These are phyloP conservation scores for Oasisia sp. DNA, from an alignment of 2,888 invertebrate species.

Conservation along the genomic window DNA sequence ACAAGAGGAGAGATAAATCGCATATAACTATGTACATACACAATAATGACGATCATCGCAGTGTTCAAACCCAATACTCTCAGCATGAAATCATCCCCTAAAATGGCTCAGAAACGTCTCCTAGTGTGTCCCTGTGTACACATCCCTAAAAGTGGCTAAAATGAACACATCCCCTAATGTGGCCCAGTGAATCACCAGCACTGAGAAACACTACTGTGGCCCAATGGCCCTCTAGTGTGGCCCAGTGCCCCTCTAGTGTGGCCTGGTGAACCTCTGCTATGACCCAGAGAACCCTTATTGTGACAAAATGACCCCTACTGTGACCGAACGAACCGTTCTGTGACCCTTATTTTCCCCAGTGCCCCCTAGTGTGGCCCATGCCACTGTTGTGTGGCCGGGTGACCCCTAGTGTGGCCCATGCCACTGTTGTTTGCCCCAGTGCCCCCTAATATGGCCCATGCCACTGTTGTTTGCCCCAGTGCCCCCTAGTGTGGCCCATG, in stretches of 20 bases:
- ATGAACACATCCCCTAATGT: background rate
- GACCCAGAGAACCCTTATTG: background rate
- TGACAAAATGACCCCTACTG: background rate
- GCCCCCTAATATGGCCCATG: background rate
- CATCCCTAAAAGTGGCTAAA: background rate
- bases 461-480: too few relatives aligned
- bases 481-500: background rate
- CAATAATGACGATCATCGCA: background rate
- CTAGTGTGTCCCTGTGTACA: background rate
- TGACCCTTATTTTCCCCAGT: too few relatives aligned
- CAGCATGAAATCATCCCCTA: background rate
- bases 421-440: background rate
- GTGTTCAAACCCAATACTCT: background rate
- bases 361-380: conserved; percentile 64
- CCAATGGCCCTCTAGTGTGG: background rate
- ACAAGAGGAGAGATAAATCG: background rate
- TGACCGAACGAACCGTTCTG: background rate
- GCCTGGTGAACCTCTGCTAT: background rate
- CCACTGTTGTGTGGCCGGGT: too few relatives aligned
- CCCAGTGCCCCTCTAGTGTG: background rate
- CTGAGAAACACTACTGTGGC: background rate
- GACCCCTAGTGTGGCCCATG: background rate
- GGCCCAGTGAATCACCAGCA: background rate
- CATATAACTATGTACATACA: background rate
- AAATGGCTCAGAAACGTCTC: background rate